phyloP scores from a whole-genome alignment of 2,797 vertebrate species.

The Stomatorhinus walkeri region DNA sequence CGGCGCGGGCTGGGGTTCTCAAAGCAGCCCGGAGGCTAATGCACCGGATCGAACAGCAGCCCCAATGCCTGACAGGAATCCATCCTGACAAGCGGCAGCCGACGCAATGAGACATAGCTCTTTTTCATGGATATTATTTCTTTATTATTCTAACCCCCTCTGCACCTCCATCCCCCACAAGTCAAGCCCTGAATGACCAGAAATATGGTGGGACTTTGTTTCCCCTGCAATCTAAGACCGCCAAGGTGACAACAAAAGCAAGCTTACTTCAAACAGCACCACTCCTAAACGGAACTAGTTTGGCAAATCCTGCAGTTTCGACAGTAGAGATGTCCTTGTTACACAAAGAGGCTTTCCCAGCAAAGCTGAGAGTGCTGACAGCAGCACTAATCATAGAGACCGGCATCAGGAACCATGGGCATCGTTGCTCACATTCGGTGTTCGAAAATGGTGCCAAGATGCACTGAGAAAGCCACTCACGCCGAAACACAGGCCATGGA shows the following conservation, averaged over 20 bases:
- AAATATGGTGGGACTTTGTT: neutral
- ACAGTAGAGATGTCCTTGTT: neutral
- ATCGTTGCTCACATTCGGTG: neutral
- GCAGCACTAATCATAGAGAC: neutral
- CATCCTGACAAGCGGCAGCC: conserved; percentile 63
- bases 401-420: neutral
- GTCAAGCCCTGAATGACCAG: conserved; percentile 32
- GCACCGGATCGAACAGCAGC: conserved; percentile 49
- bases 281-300: conserved; percentile 12
- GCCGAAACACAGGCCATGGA: neutral
- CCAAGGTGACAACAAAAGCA: conserved; percentile 44
- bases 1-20: conserved; percentile 27
- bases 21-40: conserved; percentile 37
- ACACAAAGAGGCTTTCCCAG: neutral
- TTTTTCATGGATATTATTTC: neutral
- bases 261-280: conserved; percentile 25
- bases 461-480: neutral
- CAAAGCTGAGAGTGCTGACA: neutral
- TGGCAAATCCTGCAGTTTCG: neutral
- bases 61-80: conserved; percentile 50
- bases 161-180: neutral
- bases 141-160: neutral
- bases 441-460: neutral
- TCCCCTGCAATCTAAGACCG: neutral
- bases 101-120: conserved; percentile 42